These are phyloP conservation scores for Lasioglossum zephyrum DNA, from an alignment of 2,888 invertebrate species.

Conservation along the genomic window DNA sequence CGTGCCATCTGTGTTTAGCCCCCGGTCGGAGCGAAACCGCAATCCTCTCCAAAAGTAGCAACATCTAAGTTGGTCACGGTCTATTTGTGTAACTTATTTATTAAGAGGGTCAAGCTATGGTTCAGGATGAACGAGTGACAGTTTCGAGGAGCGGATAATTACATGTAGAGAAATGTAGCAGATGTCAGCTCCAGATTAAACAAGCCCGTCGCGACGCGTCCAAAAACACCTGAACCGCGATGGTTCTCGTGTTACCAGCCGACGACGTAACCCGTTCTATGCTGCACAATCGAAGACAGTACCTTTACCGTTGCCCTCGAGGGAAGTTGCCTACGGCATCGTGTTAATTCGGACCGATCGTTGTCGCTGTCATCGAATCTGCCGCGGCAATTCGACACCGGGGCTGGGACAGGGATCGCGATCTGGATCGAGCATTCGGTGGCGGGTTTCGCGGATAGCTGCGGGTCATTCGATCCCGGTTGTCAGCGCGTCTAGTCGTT, in stretches of 20 bases:
- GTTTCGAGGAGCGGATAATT: too few species aligned
- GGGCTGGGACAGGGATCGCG: background rate
- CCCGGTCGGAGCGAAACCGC: background rate
- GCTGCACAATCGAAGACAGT: background rate
- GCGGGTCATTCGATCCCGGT: slow-evolving; percentile 45
- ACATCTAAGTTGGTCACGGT: too few species aligned
- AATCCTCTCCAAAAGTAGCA: background rate
- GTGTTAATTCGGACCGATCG: background rate
- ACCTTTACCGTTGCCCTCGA: background rate
- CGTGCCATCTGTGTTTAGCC: background rate
- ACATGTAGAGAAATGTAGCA: background rate
- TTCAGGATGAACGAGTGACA: too few species aligned
- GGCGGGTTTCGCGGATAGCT: slow-evolving; percentile 5
- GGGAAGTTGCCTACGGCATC: background rate
- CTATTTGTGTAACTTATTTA: too few species aligned
- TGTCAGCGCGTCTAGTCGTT: slow-evolving; percentile 8
- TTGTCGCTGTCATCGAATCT: slow-evolving; percentile 9
- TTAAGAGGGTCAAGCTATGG: too few species aligned
- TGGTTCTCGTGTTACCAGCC: background rate
- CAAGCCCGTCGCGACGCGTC: background rate
- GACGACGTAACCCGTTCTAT: background rate
- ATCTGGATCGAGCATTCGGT: slow-evolving; percentile 18
- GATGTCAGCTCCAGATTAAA: background rate
- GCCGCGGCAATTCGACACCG: slow-evolving; percentile 41
- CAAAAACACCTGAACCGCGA: background rate